These are phyloP conservation scores for Micromys minutus DNA, from an alignment of 2,113 vertebrate genomes.

Conservation along the genomic window DNA sequence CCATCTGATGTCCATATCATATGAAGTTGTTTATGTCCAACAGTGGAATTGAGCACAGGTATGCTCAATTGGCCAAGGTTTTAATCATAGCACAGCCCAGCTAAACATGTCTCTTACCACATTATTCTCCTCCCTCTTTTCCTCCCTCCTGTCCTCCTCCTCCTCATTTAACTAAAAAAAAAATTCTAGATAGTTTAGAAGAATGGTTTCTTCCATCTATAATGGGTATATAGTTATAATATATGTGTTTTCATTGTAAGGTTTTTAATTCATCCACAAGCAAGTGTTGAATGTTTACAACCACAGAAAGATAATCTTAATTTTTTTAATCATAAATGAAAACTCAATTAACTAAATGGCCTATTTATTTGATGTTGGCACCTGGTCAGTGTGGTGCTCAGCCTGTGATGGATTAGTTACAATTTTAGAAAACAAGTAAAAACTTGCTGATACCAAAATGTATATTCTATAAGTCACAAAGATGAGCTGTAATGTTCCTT, in stretches of 20 bases:
- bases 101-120: background rate
- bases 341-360: background rate
- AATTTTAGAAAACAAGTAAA: background rate
- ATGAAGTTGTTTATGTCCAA: background rate
- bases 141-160: background rate
- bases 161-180: background rate
- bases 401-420: background rate
- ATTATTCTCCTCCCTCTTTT: background rate
- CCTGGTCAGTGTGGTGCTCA: background rate
- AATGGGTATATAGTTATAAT: background rate
- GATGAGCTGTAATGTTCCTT: background rate
- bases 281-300: background rate
- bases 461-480: background rate
- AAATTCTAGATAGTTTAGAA: background rate
- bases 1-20: background rate
- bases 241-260: background rate
- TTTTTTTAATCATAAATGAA: constrained; percentile 41
- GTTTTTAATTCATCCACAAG: background rate
- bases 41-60: background rate
- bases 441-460: background rate
- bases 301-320: background rate
- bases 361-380: background rate
- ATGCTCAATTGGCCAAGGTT: background rate
- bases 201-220: background rate
- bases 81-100: background rate